Base-by-base conservation (phyloP, 2,113 vertebrate species). In the Vulpes vulpes region DNA sequence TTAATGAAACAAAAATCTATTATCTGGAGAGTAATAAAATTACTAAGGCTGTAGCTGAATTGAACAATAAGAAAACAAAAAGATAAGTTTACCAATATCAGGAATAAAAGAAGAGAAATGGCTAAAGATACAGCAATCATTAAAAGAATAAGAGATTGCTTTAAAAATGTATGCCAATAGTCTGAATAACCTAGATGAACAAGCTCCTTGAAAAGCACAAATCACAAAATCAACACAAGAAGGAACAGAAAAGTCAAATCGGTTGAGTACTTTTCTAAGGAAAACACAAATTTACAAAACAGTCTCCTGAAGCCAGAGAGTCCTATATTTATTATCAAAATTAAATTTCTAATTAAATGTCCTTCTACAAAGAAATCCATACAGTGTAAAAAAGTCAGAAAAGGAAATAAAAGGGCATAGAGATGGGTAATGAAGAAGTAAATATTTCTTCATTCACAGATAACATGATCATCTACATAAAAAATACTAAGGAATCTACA, bases 321-420 rank as follows among this genome's bases (percentile, higher is more conserved):
- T 22, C 4, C 9, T 67, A 67, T 27, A 64, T 92, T 92, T 78
- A 62, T 87, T 76, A 82, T 30, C 22, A 8, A 82, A 94, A 89
- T 91, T 76, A 62, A 88, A 76, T 57, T 78, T 97, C 19, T n/a
- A 87, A 55, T 57, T 71, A 67, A 59, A 27, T 90, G n/a, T 25
- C 11, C 35, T 65, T 35, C 55, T 11, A 55, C 79, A 84, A 83
- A 85, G 67, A 88, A 82, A 96, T 74, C 30, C 35, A 55, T 11
- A 16, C 11, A 27, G 22, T 27, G 23, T 3, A 51, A 35, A 67
- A 59, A 76, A 20, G 30, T 82, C 92, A 87, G 74, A n/a, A 79
- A 90, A 89, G 62, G 3, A 79, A 79, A 64, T 16, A 35, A 73
- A 78, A 71, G 6, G 3, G 12, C 35, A 71, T 22, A 79, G 2